phyloP scores from a whole-genome alignment of 2,888 invertebrate genomes.

The Fissipunctia ypsillon region DNA sequence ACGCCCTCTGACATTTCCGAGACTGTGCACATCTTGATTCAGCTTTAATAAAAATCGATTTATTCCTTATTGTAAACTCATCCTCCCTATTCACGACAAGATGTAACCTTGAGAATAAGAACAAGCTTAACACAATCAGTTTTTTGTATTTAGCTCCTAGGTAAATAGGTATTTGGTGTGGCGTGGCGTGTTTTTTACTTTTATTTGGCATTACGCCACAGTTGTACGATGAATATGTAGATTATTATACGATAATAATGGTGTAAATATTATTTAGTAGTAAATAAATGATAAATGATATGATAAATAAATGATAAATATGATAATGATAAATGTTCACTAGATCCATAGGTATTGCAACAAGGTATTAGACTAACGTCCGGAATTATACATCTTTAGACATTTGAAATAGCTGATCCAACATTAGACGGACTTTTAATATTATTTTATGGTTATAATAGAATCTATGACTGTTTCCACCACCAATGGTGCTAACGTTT shows the following conservation, averaged over 20 bases:
- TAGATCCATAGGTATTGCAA: not conserved
- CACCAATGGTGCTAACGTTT: not conserved
- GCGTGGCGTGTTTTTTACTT: not conserved
- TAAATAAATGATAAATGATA: no score
- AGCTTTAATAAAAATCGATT: constrained; percentile 2
- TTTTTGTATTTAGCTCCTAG: not conserved
- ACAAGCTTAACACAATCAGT: not conserved
- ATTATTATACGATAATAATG: not conserved
- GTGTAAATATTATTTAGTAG: not conserved
- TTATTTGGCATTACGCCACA: not conserved
- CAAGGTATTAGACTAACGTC: not conserved
- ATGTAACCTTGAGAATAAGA: constrained; percentile 1
- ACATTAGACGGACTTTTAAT: not conserved
- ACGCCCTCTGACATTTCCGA: not conserved
- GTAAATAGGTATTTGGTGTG: not conserved
- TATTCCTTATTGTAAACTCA: constrained; percentile 2
- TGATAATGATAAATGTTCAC: no score
- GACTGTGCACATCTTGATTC: not conserved
- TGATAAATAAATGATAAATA: no score
- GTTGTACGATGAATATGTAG: not conserved
- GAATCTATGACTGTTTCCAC: not conserved
- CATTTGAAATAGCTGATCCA: not conserved
- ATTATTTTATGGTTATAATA: not conserved
- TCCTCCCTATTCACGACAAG: not conserved
- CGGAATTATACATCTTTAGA: not conserved